A percentile compares a stretch with the other conserved stretches of the same genome.
Evolutionary conservation across 2,888 invertebrate genomes (phyloP).

Genomic region (Mesorhabditis belari): DNA sequence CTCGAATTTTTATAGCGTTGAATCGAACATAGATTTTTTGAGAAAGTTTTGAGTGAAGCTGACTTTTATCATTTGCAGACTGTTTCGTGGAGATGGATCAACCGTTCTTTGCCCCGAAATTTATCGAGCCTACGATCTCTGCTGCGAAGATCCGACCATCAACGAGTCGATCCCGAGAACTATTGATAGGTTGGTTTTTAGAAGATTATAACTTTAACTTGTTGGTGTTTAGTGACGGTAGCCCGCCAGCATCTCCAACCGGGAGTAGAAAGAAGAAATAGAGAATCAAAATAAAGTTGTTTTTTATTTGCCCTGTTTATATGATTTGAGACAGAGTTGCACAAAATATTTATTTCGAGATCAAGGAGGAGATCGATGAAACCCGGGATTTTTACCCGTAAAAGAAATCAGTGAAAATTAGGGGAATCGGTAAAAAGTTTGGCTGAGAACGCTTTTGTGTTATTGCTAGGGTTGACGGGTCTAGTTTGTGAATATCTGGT

Average conservation of each 20-base stretch:
- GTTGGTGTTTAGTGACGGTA: neutral
- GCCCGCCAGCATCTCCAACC: neutral
- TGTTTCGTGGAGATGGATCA: neutral
- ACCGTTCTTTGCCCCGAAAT: neutral
- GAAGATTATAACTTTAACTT: too few species aligned
- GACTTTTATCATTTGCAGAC: neutral
- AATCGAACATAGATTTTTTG: too few species aligned
- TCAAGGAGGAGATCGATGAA: neutral
- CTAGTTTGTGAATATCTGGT: neutral
- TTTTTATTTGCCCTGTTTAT: too few species aligned
- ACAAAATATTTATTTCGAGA: neutral
- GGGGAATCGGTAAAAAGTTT: too few species aligned
- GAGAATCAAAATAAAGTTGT: too few species aligned
- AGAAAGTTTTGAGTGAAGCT: neutral
- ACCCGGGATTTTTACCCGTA: neutral
- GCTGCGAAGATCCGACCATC: neutral
- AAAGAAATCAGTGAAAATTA: neutral
- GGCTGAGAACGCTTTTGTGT: too few species aligned
- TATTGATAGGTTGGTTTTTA: neutral
- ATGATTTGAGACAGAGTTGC: neutral
- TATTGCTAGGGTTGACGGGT: neutral
- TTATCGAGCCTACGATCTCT: neutral
- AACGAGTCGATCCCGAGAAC: neutral
- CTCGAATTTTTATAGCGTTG: too few species aligned
- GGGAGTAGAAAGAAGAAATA: too few species aligned